Evolutionary conservation across 2,113 vertebrate species (phyloP).

Genomic region (Entomyzon cyanotis): DNA sequence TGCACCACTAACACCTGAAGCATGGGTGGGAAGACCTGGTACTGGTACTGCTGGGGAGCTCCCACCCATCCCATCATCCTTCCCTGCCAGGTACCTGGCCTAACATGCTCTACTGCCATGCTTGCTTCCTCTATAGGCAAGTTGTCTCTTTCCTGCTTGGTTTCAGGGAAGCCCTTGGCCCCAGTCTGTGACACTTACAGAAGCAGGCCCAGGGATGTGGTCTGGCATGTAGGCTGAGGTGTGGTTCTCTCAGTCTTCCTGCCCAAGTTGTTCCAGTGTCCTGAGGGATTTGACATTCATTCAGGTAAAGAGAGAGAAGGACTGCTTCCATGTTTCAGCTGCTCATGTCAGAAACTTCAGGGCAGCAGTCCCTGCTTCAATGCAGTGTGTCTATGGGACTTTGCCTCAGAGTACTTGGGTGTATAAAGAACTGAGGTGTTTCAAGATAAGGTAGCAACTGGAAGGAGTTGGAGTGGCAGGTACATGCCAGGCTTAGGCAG

Average conservation of each 20-base stretch:
- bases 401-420: background rate
- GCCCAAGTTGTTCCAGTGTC: background rate
- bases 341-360: background rate
- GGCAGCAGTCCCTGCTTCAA: background rate
- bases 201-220: background rate
- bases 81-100: background rate
- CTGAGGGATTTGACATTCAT: background rate
- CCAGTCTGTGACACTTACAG: background rate
- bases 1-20: background rate
- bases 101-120: background rate
- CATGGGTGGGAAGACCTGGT: background rate
- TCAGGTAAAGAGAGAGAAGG: background rate
- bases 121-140: background rate
- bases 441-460: background rate
- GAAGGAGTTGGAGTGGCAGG: background rate
- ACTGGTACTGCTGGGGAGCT: background rate
- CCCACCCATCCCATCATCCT: background rate
- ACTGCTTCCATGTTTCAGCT: background rate
- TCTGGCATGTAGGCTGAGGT: background rate
- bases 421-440: background rate
- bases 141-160: background rate
- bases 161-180: background rate
- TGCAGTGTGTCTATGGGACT: background rate
- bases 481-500: background rate
- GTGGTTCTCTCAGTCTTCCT: background rate